Base-by-base conservation (phyloP, 2,113 vertebrate genomes). In the Hippotragus niger region DNA sequence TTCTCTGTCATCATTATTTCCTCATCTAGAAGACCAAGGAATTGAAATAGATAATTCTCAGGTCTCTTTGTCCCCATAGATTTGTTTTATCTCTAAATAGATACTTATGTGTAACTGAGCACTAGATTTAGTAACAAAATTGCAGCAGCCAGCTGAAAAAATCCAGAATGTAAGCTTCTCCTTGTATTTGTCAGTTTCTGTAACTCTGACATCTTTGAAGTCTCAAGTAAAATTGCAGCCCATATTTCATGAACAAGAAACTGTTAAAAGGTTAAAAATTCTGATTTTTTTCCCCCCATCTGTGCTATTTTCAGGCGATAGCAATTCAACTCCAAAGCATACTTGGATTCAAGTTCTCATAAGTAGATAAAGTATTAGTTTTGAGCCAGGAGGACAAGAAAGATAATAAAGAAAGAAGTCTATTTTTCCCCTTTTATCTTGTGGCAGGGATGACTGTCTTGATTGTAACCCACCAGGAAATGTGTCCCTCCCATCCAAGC, bases 191-290 rank as follows among this genome's bases (percentile, higher is more conserved):
- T 94, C 36, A 88, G 50, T 50, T 17, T 86, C 53, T n/a, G 53
- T 64, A 64, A 92, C 74, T 92, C 87, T 55, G 64, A 45, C 55
- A 84, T 53, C 52, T 93, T 71, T 71, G 25, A 92, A 64, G 33
- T 87, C 45, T 62, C 15, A 71, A 58, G 83, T 94, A 86, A 80
- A 90, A 88, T 67, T 80, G 47, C 57, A 96, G 1, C 4, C 15
- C 19, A 17, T 1, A 43, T 76, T 96, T 81, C n/a, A 27, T 83
- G 64, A 95, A 85, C 3, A 52, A 74, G 58, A 94, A 84, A 47
- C 15, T 71, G 13, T 96, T 96, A 82, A 90, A 92, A 84, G 27
- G 45, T 98, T 97, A 95, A 97, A 88, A 67, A 64, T 80, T 91
- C 43, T 64, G 50, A 47, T n/a, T 3, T 83, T 78, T 45, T 19